phyloP scores from a whole-genome alignment of 2,113 vertebrate species.

The Podarcis raffonei region DNA sequence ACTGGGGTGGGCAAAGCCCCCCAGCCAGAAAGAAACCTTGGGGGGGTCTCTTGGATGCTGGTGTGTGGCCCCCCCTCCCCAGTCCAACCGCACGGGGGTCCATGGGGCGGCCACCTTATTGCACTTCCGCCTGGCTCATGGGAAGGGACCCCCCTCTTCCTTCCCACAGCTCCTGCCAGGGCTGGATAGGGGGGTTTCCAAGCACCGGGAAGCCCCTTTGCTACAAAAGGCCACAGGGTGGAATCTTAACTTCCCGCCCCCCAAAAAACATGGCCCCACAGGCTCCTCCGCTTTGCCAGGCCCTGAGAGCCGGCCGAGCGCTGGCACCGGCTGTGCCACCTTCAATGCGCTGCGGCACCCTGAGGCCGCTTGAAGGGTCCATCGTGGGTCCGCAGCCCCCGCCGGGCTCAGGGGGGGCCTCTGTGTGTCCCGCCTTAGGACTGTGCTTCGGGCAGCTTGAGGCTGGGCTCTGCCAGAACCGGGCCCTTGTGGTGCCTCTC shows the following conservation, averaged over 20 bases:
- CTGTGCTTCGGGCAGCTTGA: slow-evolving; percentile 87
- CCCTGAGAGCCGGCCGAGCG: not conserved
- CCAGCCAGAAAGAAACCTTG: not conserved
- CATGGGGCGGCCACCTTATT: slow-evolving; percentile 28
- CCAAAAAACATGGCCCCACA: too few species aligned
- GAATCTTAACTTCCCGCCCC: not conserved
- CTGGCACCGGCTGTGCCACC: too few species aligned
- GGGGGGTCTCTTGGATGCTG: not conserved
- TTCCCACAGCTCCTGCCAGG: not conserved
- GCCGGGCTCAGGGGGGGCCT: too few species aligned
- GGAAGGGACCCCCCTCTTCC: not conserved
- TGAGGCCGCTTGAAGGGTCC: not conserved
- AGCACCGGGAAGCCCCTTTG: not conserved
- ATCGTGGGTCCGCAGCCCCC: not conserved
- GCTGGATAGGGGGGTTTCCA: too few species aligned
- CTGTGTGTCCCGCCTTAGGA: slow-evolving; percentile 67
- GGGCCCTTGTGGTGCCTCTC: slow-evolving; percentile 63
- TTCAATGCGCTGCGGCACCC: not conserved
- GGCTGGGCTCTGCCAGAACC: slow-evolving; percentile 74
- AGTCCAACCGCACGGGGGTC: fast-evolving
- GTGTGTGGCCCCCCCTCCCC: not conserved
- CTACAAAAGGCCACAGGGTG: too few species aligned
- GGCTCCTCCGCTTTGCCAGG: not conserved
- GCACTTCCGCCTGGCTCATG: slow-evolving; percentile 50
- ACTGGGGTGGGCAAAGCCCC: not conserved